These are phyloP conservation scores for Danio tinwini DNA, from an alignment of 2,797 vertebrate genomes.

Conservation along the genomic window DNA sequence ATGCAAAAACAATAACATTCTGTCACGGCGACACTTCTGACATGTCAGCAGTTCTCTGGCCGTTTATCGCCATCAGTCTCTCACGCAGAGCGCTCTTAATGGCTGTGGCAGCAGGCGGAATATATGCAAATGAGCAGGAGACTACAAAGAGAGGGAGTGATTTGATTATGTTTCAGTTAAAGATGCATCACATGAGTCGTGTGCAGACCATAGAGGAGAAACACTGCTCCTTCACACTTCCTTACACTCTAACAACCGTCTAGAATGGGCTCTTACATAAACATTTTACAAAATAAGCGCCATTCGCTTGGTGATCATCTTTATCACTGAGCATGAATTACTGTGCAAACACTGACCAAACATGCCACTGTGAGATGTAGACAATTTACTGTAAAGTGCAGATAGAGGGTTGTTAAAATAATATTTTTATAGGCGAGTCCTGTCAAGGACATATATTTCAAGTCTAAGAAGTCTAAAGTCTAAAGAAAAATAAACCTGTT, in stretches of 20 bases:
- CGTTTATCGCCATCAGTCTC: not conserved
- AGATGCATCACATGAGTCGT: not conserved
- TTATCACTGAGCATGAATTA: constrained; percentile 7
- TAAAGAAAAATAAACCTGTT: not conserved
- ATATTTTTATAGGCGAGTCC: not conserved
- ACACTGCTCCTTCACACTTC: constrained; percentile 12
- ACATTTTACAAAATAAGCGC: not conserved
- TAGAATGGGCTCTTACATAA: not conserved
- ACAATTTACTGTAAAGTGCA: too few species aligned
- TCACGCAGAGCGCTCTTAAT: not conserved
- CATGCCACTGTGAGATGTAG: too few species aligned
- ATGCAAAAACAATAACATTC: constrained; percentile 39
- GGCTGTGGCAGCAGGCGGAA: not conserved
- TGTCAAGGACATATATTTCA: not conserved
- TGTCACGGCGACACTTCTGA: constrained; percentile 31
- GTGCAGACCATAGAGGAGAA: constrained; percentile 3
- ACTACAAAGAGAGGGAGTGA: not conserved
- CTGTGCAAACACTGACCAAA: not conserved
- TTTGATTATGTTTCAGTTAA: constrained; percentile 18
- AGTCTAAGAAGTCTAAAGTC: not conserved
- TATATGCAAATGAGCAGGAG: constrained; percentile 15
- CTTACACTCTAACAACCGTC: not conserved
- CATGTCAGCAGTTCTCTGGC: constrained; percentile 41
- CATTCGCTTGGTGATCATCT: not conserved
- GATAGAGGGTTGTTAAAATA: not conserved